A percentile compares a stretch with the other conserved stretches of the same genome.
Conservation (phyloP, 1,140 invertebrate species). For the Hypothenemus hampei region DNA sequence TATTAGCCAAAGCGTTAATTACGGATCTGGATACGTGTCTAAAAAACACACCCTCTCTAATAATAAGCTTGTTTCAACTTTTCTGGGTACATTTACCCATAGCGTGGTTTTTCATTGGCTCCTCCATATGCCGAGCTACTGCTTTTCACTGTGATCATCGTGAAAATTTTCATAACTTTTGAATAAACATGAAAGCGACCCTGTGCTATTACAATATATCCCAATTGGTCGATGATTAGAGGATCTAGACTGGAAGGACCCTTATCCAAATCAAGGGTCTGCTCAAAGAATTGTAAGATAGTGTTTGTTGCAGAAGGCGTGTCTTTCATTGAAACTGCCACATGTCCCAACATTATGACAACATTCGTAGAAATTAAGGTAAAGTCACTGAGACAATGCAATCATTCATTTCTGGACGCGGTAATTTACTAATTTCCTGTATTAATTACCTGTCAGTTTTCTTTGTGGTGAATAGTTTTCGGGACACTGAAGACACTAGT, state of each 20-base stretch:
- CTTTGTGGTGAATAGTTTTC: constrained; percentile 86
- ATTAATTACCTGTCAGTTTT: constrained; percentile 64
- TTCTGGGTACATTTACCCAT: constrained; percentile 50
- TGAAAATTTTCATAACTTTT: constrained; percentile 98
- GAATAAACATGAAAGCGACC: constrained; percentile 82
- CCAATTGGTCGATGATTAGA: constrained; percentile 94
- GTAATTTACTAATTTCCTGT: background rate
- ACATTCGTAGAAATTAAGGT: constrained; percentile 92
- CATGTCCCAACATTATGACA: constrained; percentile 94
- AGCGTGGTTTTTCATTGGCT: constrained; percentile 68
- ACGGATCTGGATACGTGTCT: constrained; percentile 92
- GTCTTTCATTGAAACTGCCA: constrained; percentile 90
- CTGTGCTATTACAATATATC: constrained; percentile 93
- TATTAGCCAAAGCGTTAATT: constrained; percentile 89
- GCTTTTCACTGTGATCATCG: constrained; percentile 88
- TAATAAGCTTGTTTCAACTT: background rate
- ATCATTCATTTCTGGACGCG: background rate
- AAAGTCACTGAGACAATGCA: constrained; percentile 66
- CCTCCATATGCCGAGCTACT: constrained; percentile 80
- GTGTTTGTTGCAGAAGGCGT: constrained; percentile 89
- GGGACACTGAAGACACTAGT: constrained; percentile 90
- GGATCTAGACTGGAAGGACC: constrained; percentile 84
- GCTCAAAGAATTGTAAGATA: constrained; percentile 96
- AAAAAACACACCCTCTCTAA: constrained; percentile 11
- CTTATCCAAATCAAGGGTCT: constrained; percentile 66